Conservation (phyloP, 2,797 vertebrate genomes). For the Notolepis coatsorum region DNA sequence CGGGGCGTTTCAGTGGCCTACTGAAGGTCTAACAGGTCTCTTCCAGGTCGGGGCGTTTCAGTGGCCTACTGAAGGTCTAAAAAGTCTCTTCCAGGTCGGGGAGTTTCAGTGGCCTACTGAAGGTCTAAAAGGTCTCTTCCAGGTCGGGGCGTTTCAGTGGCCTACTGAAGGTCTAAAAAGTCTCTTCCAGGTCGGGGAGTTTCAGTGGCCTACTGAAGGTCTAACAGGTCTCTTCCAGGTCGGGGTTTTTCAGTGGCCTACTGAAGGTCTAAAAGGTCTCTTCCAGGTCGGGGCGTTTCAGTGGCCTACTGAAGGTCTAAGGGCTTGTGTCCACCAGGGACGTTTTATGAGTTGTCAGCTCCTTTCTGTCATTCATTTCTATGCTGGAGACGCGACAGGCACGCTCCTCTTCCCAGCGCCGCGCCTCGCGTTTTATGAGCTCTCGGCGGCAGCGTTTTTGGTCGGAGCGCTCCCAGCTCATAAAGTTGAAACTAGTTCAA, state of each 20-base stretch:
- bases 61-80: slow-evolving; percentile 5
- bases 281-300: background rate
- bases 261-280: background rate
- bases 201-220: slow-evolving; percentile 3
- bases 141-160: background rate
- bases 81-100: background rate
- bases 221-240: background rate
- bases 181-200: background rate
- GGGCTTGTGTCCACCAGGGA: background rate
- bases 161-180: background rate
- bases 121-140: background rate
- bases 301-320: slow-evolving; percentile 5
- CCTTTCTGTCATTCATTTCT: too few species aligned
- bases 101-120: background rate
- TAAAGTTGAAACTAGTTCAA: too few species aligned
- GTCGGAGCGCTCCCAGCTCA: too few species aligned
- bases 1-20: background rate
- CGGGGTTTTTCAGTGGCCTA: background rate
- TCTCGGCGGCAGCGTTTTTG: too few species aligned
- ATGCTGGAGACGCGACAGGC: too few species aligned
- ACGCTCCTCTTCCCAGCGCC: too few species aligned
- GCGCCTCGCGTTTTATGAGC: too few species aligned
- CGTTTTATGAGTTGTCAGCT: too few species aligned
- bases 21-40: background rate
- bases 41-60: background rate